Evolutionary conservation across 2,888 invertebrate species (phyloP), one percentile per base, ranked within the genome.

Genomic region (Masnerella sp.): DNA sequence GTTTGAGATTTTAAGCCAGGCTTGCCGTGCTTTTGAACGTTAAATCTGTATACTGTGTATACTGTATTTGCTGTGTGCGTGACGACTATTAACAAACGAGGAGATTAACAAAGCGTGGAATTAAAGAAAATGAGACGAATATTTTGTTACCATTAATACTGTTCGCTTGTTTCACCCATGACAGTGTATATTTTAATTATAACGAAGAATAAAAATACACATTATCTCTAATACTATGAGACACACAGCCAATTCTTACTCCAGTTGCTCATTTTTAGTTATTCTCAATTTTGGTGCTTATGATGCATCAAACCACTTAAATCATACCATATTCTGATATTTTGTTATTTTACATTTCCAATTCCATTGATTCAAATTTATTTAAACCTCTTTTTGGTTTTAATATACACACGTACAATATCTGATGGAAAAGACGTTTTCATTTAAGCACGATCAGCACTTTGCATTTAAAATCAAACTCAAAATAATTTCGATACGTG

Each of bases 101-200:
- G 76, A 79, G 78, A 79, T 76, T 78, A 81, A 81, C 76, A 78
- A 78, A 78, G 80, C 79, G 82, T 82, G 80, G 79, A 82, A 81
- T 82, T 81, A 84, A 83, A 83, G 82, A 79, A 80, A 80, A 82
- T 78, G 77, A 84, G 81, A 84, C 82, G 81, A 83, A 85, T 87
- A 87, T 85, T 87, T 87, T 87, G 86, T 87, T 87, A 87, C 85
- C 83, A 83, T 84, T 85, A 83, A 84, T 87, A 84, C 83, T 85
- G 85, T 85, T 86, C 84, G 86, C 86, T 86, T 86, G 87, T 85
- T 86, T 86, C 85, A 84, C 84, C 86, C 87, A 87, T 87, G 87
- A 87, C 85, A 86, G 82, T 87, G 85, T 87, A 87, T 87, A 86
- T 87, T 87, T 87, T 87, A 87, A 86, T 86, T 86, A 86, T 85